Evolutionary conservation across 2,113 vertebrate species (phyloP).

Genomic region (Acanthisitta chloris): DNA sequence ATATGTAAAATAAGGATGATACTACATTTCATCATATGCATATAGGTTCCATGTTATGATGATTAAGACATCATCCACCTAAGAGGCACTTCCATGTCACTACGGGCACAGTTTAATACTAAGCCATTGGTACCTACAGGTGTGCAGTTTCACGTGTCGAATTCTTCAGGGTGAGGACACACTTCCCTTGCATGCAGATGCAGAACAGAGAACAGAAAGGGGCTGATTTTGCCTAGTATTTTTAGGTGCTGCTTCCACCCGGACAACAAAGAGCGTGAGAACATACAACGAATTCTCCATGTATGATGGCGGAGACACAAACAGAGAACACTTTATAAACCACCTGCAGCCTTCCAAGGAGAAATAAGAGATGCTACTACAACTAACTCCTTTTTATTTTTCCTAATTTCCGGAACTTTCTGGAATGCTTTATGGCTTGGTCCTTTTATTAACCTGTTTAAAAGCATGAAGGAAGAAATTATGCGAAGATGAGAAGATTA

Average conservation of each 20-base stretch:
- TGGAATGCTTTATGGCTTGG: not conserved
- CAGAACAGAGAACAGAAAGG: not conserved
- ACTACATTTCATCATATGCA: not conserved
- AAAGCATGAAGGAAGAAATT: not conserved
- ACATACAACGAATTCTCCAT: accelerated
- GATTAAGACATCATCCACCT: not conserved
- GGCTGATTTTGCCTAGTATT: not conserved
- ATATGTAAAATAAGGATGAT: not conserved
- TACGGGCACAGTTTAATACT: not conserved
- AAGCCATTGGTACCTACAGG: not conserved
- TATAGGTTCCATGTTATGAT: not conserved
- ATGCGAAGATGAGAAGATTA: not conserved
- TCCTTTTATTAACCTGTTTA: not conserved
- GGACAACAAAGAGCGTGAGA: not conserved
- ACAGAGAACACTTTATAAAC: not conserved
- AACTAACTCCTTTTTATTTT: not conserved
- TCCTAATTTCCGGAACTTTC: not conserved
- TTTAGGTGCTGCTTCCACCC: not conserved
- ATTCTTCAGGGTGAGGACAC: not conserved
- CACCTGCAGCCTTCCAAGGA: not conserved
- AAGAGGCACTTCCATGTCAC: not conserved
- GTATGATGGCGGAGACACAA: not conserved
- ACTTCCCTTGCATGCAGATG: not conserved
- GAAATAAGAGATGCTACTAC: not conserved
- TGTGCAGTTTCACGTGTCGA: not conserved